Evolutionary conservation across 2,113 vertebrate genomes (phyloP).

Genomic region (Drymodes brunneopygia): DNA sequence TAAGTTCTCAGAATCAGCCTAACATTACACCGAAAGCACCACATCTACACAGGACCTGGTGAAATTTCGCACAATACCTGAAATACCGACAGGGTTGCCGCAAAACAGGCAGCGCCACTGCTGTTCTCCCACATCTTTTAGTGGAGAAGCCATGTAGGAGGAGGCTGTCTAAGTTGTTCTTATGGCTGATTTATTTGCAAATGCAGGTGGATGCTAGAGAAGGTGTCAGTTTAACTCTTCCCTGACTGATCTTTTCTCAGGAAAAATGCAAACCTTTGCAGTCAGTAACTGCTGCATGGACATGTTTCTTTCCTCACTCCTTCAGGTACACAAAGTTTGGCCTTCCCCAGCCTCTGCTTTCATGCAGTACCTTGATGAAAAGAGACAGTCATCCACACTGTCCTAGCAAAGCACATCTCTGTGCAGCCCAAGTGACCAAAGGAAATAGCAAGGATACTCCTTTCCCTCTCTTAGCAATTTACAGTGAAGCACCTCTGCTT

Average conservation of each 20-base stretch:
- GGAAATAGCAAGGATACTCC: background rate
- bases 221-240: conserved; percentile 23
- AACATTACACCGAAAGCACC: background rate
- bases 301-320: background rate
- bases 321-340: background rate
- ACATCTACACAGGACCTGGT: background rate
- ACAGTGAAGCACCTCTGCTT: background rate
- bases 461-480: background rate
- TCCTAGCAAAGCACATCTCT: background rate
- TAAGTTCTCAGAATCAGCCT: background rate
- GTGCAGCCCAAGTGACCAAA: background rate
- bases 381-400: background rate
- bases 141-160: conserved; percentile 32
- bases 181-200: conserved; percentile 54
- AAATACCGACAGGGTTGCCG: background rate
- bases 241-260: background rate
- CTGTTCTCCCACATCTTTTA: background rate
- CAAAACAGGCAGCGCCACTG: background rate
- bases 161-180: conserved; percentile 45
- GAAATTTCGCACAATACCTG: background rate
- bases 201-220: conserved; percentile 33
- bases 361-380: background rate
- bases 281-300: background rate
- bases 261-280: background rate
- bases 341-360: background rate